These are phyloP conservation scores for Colletes collaris DNA, from an alignment of 2,888 invertebrate species.

Conservation along the genomic window DNA sequence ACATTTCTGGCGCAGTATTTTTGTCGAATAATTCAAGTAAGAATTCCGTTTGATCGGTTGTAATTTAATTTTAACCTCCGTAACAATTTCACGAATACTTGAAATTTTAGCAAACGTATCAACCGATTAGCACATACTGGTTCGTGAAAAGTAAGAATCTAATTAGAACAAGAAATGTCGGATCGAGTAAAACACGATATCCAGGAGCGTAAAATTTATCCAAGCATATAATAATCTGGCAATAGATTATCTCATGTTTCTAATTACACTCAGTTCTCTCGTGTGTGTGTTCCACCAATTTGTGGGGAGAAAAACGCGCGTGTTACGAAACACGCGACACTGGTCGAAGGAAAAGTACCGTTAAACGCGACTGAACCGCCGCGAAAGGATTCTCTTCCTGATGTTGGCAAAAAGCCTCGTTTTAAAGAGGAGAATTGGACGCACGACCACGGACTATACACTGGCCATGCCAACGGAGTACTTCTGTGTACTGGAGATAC, in stretches of 20 bases:
- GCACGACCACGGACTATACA: slow-evolving; percentile 34
- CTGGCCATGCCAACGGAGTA: slow-evolving; percentile 58
- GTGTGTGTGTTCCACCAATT: no score
- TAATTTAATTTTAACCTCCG: no score
- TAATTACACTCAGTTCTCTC: slow-evolving; percentile 8
- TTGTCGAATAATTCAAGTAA: no score
- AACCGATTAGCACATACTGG: no score
- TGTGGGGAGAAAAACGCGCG: slow-evolving; percentile 15
- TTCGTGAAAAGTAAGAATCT: no score
- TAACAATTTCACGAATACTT: no score
- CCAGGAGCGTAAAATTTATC: background rate
- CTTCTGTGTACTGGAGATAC: slow-evolving; percentile 51
- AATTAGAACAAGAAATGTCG: no score
- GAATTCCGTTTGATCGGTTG: no score
- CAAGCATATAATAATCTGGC: background rate
- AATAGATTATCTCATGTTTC: background rate
- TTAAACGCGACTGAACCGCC: slow-evolving; percentile 37
- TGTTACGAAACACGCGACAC: slow-evolving; percentile 6
- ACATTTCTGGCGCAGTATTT: no score
- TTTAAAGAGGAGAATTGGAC: slow-evolving; percentile 49
- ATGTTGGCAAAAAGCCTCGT: slow-evolving; percentile 62
- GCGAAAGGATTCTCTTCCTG: slow-evolving; percentile 34
- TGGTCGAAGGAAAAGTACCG: background rate
- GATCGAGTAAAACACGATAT: no score
- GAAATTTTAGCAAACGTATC: no score